These are phyloP conservation scores for Raja brachyura DNA, from an alignment of 2,113 vertebrate species.

Conservation along the genomic window DNA sequence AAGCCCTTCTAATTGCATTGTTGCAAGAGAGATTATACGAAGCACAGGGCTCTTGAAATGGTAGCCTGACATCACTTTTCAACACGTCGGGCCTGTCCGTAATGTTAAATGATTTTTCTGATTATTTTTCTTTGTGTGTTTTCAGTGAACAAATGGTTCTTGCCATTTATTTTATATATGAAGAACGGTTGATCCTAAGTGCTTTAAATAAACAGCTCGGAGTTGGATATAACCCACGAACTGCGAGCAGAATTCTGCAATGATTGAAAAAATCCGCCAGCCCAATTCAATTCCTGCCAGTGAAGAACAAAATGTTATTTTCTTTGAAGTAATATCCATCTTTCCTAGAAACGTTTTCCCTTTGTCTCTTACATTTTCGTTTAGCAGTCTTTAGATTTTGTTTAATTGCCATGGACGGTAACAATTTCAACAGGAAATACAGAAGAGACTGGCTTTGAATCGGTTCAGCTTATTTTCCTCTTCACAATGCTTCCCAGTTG, in stretches of 20 bases:
- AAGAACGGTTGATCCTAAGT: constrained; percentile 32
- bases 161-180: constrained; percentile 32
- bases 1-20: not conserved
- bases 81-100: not conserved
- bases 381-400: not conserved
- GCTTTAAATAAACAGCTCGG: constrained; percentile 26
- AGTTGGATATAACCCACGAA: constrained; percentile 23
- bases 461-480: not conserved
- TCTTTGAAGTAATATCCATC: constrained; percentile 30
- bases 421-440: not conserved
- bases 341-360: not conserved
- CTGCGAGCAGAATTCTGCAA: not conserved
- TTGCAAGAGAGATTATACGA: not conserved
- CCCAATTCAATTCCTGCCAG: constrained; percentile 13
- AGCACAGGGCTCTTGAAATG: not conserved
- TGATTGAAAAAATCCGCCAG: not conserved
- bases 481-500: not conserved
- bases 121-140: constrained; percentile 35
- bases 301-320: constrained; percentile 15
- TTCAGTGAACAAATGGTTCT: constrained; percentile 36
- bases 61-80: constrained; percentile 9
- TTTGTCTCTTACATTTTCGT: not conserved
- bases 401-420: not conserved
- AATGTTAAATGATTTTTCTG: constrained; percentile 31
- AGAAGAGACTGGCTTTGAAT: not conserved